Evolutionary conservation across 2,113 vertebrate genomes (phyloP).

Genomic region (Benthochromis sp.): DNA sequence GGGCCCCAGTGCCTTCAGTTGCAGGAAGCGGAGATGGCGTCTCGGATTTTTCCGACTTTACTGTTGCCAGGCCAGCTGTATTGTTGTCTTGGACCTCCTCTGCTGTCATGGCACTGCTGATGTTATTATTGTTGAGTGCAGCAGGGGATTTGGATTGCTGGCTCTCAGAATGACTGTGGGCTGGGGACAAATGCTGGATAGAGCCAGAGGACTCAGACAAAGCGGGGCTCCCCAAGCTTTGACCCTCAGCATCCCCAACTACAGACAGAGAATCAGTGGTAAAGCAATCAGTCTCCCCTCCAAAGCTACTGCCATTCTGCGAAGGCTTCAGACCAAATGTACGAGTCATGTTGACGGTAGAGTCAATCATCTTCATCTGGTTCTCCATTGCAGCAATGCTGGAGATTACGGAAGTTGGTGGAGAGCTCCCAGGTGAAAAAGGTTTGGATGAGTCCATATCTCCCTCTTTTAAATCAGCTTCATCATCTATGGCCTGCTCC

Average conservation of each 20-base stretch:
- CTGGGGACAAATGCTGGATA: conserved; percentile 86
- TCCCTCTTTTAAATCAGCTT: conserved; percentile 76
- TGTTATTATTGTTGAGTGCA: conserved; percentile 64
- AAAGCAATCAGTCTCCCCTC: conserved; percentile 85
- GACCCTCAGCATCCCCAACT: conserved; percentile 84
- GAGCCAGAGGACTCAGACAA: conserved; percentile 92
- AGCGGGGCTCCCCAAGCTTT: conserved; percentile 88
- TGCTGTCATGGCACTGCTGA: conserved; percentile 42
- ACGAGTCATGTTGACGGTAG: conserved; percentile 82
- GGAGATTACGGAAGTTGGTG: conserved; percentile 89
- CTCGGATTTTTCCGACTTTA: conserved; percentile 95
- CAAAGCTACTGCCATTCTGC: conserved; percentile 79
- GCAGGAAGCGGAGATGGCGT: conserved; percentile 78
- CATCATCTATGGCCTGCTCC: conserved; percentile 91
- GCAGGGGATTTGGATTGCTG: conserved; percentile 87
- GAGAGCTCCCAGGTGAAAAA: conserved; percentile 81
- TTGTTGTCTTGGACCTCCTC: conserved; percentile 79
- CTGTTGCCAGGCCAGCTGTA: conserved; percentile 64
- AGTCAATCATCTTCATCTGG: conserved; percentile 98
- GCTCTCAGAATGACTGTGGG: conserved; percentile 85
- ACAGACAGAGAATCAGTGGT: conserved; percentile 85
- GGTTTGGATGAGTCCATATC: conserved; percentile 76
- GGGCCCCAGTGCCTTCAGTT: conserved; percentile 83
- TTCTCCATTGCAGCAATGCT: conserved; percentile 96
- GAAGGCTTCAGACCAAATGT: conserved; percentile 76